Evolutionary conservation across 2,113 vertebrate genomes (phyloP).

Genomic region (Suricata suricatta): DNA sequence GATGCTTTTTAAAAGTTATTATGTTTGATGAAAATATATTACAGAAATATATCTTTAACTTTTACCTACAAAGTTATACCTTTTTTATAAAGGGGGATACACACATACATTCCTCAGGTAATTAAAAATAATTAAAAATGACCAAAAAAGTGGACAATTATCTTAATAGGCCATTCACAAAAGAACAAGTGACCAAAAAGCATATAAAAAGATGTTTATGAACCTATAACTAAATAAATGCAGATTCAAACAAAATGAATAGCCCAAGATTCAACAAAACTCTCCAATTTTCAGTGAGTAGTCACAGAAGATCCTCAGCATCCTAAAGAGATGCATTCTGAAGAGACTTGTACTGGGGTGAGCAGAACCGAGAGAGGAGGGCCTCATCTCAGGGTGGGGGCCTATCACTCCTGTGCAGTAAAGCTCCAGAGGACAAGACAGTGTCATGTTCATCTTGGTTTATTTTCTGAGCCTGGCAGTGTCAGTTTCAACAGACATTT

Average conservation of each 20-base stretch:
- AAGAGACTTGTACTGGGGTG: background rate
- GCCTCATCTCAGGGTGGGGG: background rate
- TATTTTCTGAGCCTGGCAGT: background rate
- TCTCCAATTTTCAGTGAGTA: background rate
- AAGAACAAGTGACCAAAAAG: conserved; percentile 17
- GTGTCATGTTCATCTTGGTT: background rate
- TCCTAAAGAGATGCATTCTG: background rate
- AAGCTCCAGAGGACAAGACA: background rate
- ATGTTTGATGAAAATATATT: background rate
- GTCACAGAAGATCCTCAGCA: background rate
- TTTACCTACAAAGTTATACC: background rate
- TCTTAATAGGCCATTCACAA: background rate
- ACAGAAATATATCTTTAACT: background rate
- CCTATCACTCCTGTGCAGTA: background rate
- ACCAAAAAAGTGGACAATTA: background rate
- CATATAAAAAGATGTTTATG: background rate
- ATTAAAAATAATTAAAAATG: background rate
- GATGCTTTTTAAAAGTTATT: background rate
- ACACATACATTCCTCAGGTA: background rate
- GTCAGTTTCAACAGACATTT: background rate
- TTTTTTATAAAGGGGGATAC: background rate
- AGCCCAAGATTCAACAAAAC: background rate
- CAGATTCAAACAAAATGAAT: conserved; percentile 18
- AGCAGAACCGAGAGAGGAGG: background rate
- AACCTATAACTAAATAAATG: background rate